Base-by-base conservation (phyloP, 2,888 invertebrate genomes). In the Furcula furcula region DNA sequence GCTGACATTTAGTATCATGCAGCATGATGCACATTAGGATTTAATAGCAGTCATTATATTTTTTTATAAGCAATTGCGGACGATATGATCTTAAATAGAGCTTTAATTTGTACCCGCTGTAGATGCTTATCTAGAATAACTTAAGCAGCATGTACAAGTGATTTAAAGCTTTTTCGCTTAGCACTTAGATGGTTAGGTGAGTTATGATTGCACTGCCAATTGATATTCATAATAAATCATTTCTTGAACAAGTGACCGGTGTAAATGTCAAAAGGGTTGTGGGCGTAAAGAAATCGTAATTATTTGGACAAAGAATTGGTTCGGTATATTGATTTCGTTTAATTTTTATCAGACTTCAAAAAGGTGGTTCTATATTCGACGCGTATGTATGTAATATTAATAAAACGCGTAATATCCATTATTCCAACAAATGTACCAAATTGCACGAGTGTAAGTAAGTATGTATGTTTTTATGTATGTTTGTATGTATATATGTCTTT, bases 231-330 rank as follows among this genome's bases (percentile, higher is more conserved):
- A 32, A 41, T 48, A 43, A 45, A 54, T 48, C 36, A 53, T 43
- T 41, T 42, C 40, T 47, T 42, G 21, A 53, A 56, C 42, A 38
- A 36, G 43, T 31, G 11, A 43, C 36, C 26, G 34, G 32, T 56
- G 41, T 53, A 38, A 54, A 56, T 54, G 48, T 45, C 57, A 44
- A 36, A 35, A 1, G 6, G 10, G 4, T 33, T 42, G 56, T 52
- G 38, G 57, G 53, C 32, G 53, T 37, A 30, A 44, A 36, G 11
- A 9, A 18, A 13, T 7, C 4, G 13, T 19, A 18, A 7, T 19
- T 19, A 28, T 28, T 10, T 28, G 12, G 12, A 23, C 23, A 23
- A 23, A n/a, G n/a, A n/a, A n/a, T n/a, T n/a, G n/a, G n/a, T n/a
- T n/a, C n/a, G n/a, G n/a, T n/a, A n/a, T n/a, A n/a, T n/a, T n/a